Evolutionary conservation across 2,888 invertebrate species (phyloP), one percentile per base, ranked within the genome.

Genomic region (Liopterus haemorrhoidalis): DNA sequence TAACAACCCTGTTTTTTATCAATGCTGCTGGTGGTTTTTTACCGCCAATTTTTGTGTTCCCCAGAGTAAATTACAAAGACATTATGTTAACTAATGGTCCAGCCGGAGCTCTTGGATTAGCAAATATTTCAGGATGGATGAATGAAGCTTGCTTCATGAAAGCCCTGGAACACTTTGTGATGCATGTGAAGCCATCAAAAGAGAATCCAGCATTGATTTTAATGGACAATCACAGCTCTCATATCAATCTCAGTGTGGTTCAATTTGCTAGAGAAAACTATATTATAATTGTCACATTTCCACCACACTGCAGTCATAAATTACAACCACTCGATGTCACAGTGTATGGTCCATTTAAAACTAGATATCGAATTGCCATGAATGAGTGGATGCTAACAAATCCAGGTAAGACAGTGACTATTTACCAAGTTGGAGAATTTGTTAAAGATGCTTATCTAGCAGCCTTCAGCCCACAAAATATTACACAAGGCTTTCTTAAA

Each of bases 341-440:
- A n/a, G 27, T 41, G 2, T 51, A 44, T 20, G 51, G 53, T 20
- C 51, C 53, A 18, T 45, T 51, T 5, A 50, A 50, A 32, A 51
- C 31, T 37, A 41, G 45, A 41, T 51, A 46, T 19, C 37, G 41
- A 14, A 44, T 48, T 40, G 35, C 48, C 41, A 46, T 49, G 46
- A 51, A 54, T 41, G 49, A 48, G 46, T 54, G 52, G 49, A 41
- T 54, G 46, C 40, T 46, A 21, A 41, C 49, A 18, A 46, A 54
- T 42, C 54, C 54, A 24, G 51, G 52, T 41, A 52, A 53, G 53
- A 53, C 49, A 27, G 48, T 51, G 39, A 53, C 50, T 19, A 53
- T 54, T 45, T 50, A 50, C 40, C 43, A 51, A 41, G 49, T 49
- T 33, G 48, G 41, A 38, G 41, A 50, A 27, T 49, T 49, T 40